A percentile compares a stretch with the other conserved stretches of the same genome.
Conservation (phyloP, 2,113 vertebrate species). For the Seriola aureovittata region DNA sequence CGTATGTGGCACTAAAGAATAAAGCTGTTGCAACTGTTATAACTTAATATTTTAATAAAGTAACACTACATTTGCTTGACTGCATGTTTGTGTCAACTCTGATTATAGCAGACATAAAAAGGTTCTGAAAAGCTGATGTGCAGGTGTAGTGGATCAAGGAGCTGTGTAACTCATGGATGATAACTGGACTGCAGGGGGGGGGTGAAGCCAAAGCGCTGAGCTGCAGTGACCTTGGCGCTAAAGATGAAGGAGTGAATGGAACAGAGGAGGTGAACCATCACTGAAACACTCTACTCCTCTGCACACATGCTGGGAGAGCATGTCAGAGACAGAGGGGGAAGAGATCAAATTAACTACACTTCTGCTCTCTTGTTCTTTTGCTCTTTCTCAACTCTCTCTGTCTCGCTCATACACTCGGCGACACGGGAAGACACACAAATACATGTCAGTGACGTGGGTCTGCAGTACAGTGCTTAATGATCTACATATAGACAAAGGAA, state of each 20-base stretch:
- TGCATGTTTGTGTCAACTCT: not conserved
- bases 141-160: not conserved
- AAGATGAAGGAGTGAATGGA: slow-evolving; percentile 35
- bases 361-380: not conserved
- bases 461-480: not conserved
- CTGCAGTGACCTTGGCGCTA: slow-evolving; percentile 57
- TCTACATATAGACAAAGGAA: not conserved
- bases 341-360: slow-evolving; percentile 47
- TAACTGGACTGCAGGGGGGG: not conserved
- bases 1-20: not conserved
- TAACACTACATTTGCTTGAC: not conserved
- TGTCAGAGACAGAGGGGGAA: slow-evolving; percentile 14
- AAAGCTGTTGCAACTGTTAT: too few species aligned
- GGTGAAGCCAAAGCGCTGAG: slow-evolving; percentile 7
- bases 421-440: not conserved
- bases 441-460: not conserved
- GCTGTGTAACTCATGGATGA: slow-evolving; percentile 15
- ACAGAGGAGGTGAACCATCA: slow-evolving; percentile 42
- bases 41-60: not conserved
- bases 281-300: slow-evolving; percentile 18
- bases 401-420: not conserved
- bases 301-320: slow-evolving; percentile 37
- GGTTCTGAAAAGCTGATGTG: slow-evolving; percentile 1
- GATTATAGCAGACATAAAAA: slow-evolving; percentile 10
- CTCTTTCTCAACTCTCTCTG: not conserved